Evolutionary conservation across 1,140 invertebrate species (phyloP), one percentile per base, ranked within the genome.

Genomic region (Sitodiplosis mosellana): DNA sequence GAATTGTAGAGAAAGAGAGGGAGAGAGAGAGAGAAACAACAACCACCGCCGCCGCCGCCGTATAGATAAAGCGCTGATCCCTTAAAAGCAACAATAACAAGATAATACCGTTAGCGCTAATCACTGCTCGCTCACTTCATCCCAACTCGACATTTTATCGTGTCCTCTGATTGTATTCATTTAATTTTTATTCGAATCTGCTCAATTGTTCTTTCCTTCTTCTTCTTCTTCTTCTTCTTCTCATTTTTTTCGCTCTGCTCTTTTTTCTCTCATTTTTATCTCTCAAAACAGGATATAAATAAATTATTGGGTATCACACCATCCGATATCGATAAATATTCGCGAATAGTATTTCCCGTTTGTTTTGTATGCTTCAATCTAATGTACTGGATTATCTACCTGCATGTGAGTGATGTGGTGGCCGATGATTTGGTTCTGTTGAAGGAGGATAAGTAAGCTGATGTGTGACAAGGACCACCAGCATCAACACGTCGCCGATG

Each of bases 361-460:
- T 92, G 88, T 71, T 95, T 95, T 72, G 84, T 93, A 52, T 92
- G 89, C 69, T 95, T 95, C 75, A 94, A 95, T 67, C 76, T 94
- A 46, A 93, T 92, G 88, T 94, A 95, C 68, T 95, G 90, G 90
- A 91, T 93, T 64, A 93, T 94, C 57, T 94, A 94, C 61, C 72
- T 93, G 53, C 88, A 93, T 74, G 91, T 94, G 60, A 91, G 87
- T 56, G 88, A 91, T 71, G 86, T 91, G 51, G 83, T 91, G 49
- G 86, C 86, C 61, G 87, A 91, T 63, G 88, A 92, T 72, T 72
- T 91, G 61, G 86, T 91, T 56, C 73, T 87, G 52, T 73, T 88
- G 55, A 81, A 81, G 65, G 81, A 83, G 59, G 83, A 83, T 59
- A 81, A 83, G 69, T 83, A 80, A 70, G 59, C 51, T 50, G 33